Evolutionary conservation across 1,140 invertebrate species (phyloP).

Genomic region (Temnothorax longispinosus): DNA sequence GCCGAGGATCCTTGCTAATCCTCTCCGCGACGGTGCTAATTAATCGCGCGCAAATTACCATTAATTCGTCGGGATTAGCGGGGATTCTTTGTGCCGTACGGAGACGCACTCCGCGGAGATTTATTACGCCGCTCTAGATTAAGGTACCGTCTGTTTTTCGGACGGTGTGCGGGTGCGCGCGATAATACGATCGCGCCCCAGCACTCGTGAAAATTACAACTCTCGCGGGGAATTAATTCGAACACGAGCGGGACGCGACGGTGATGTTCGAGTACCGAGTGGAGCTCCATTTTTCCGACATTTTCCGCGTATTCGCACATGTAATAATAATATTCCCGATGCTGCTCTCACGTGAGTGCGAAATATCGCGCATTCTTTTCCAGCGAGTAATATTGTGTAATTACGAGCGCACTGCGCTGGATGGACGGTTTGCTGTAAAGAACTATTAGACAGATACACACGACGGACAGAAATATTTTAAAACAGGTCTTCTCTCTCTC

Average conservation of each 20-base stretch:
- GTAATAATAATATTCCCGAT: constrained; percentile 42
- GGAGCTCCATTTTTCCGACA: constrained; percentile 37
- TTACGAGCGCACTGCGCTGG: constrained; percentile 8
- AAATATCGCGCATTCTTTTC: constrained; percentile 35
- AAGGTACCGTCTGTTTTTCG: constrained; percentile 52
- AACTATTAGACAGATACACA: constrained; percentile 14
- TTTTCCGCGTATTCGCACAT: neutral
- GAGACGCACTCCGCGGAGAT: constrained; percentile 47
- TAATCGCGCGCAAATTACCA: constrained; percentile 63
- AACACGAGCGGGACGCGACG: constrained; percentile 18
- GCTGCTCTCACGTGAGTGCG: neutral
- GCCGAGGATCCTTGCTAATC: constrained; percentile 37
- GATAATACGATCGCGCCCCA: constrained; percentile 40
- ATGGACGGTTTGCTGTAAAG: neutral
- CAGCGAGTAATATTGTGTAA: constrained; percentile 13
- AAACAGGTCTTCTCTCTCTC: neutral
- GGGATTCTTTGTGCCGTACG: constrained; percentile 41
- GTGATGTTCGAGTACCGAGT: constrained; percentile 9
- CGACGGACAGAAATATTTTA: neutral
- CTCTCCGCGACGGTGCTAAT: constrained; percentile 55
- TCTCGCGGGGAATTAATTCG: constrained; percentile 58
- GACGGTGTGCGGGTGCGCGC: constrained; percentile 5
- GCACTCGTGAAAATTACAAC: constrained; percentile 52
- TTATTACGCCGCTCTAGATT: constrained; percentile 52
- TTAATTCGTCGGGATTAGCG: constrained; percentile 61